phyloP scores from a whole-genome alignment of 2,888 invertebrate species.

The Plagiodera versicolora region DNA sequence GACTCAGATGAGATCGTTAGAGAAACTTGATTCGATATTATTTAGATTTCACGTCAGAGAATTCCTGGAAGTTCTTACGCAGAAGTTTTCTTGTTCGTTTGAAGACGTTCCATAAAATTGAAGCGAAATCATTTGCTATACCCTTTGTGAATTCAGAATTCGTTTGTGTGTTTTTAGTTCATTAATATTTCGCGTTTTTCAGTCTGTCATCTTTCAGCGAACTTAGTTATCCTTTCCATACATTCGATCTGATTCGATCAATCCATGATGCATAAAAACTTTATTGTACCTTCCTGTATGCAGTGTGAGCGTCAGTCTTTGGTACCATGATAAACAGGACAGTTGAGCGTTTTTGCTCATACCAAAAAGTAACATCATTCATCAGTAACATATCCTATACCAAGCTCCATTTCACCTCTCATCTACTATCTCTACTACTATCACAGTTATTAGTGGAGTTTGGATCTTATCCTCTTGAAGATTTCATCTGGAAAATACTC shows the following conservation, averaged over 20 bases:
- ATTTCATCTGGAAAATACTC: too few species aligned
- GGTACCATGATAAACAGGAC: too few species aligned
- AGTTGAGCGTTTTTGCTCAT: too few species aligned
- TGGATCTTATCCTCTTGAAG: too few species aligned
- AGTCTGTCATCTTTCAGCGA: constrained; percentile 19
- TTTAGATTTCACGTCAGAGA: constrained; percentile 51
- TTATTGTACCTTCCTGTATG: too few species aligned
- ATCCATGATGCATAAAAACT: background rate
- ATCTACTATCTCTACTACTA: too few species aligned
- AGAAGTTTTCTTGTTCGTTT: constrained; percentile 48
- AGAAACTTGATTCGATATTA: constrained; percentile 50
- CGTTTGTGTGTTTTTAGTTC: constrained; percentile 29
- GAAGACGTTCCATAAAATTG: constrained; percentile 37
- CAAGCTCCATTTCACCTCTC: too few species aligned
- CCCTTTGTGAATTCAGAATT: constrained; percentile 25
- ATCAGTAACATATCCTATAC: too few species aligned
- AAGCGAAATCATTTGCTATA: constrained; percentile 33
- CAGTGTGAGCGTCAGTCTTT: too few species aligned
- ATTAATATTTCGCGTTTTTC: constrained; percentile 19
- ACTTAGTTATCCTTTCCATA: constrained; percentile 18
- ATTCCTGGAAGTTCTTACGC: constrained; percentile 52
- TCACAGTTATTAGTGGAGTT: too few species aligned
- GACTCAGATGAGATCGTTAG: constrained; percentile 44
- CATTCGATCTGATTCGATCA: constrained; percentile 13
- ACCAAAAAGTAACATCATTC: too few species aligned